Evolutionary conservation across 1,140 invertebrate species (phyloP).

Genomic region (Drosophila pectinifera): DNA sequence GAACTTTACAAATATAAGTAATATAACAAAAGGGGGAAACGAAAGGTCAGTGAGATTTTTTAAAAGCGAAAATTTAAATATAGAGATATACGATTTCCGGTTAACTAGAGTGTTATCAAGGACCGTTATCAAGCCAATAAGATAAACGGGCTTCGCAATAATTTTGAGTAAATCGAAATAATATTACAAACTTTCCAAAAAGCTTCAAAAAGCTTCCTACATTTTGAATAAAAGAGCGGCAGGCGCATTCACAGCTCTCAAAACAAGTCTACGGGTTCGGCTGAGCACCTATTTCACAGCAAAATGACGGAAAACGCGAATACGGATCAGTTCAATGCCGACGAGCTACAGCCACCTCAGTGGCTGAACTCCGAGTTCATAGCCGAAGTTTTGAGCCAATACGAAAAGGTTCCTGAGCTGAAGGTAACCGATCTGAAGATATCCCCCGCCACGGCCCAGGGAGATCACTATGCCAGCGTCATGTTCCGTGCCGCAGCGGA

Average conservation of each 20-base stretch:
- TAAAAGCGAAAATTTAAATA: too few species aligned
- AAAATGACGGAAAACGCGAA: slow-evolving; percentile 43
- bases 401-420: slow-evolving; percentile 27
- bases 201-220: slow-evolving; percentile 8
- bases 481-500: slow-evolving; percentile 59
- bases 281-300: neutral
- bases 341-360: slow-evolving; percentile 64
- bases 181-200: neutral
- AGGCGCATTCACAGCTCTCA: neutral
- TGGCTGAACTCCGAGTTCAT: slow-evolving; percentile 65
- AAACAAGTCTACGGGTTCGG: neutral
- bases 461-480: slow-evolving; percentile 78
- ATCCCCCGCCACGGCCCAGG: slow-evolving; percentile 60
- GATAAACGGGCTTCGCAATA: too few species aligned
- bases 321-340: slow-evolving; percentile 51
- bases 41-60: too few species aligned
- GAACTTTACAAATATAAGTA: too few species aligned
- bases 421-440: slow-evolving; percentile 39
- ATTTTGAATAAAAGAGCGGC: neutral
- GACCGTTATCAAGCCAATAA: neutral
- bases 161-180: too few species aligned
- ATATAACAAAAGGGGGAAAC: too few species aligned
- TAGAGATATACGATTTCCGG: neutral
- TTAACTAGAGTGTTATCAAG: neutral
- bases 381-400: slow-evolving; percentile 30